These are phyloP conservation scores for Coptodon bakossiorum DNA, from an alignment of 2,113 vertebrate species.

Conservation along the genomic window DNA sequence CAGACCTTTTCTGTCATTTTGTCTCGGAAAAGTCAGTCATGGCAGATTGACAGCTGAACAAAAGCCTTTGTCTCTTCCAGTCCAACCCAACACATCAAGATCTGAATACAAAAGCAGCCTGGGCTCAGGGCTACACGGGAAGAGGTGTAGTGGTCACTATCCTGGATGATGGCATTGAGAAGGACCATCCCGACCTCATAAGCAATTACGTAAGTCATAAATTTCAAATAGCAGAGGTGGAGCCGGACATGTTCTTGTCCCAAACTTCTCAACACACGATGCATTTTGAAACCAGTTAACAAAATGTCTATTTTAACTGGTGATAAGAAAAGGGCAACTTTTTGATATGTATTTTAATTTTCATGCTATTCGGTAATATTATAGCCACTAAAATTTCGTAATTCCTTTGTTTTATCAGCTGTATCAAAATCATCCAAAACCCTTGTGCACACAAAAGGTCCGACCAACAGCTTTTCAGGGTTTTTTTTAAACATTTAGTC, in stretches of 20 bases:
- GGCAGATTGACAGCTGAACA: slow-evolving; percentile 15
- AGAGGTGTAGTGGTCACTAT: slow-evolving; percentile 92
- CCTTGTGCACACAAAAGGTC: background rate
- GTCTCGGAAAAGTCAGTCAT: background rate
- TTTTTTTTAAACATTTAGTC: background rate
- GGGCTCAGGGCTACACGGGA: slow-evolving; percentile 91
- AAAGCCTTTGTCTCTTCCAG: slow-evolving; percentile 46
- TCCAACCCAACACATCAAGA: slow-evolving; percentile 65
- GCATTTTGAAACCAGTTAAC: background rate
- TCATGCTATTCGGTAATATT: background rate
- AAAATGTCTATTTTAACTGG: background rate
- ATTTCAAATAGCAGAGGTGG: background rate
- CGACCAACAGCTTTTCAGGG: rapidly evolving
- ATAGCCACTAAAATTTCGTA: background rate
- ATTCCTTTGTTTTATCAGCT: background rate
- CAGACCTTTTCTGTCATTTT: background rate
- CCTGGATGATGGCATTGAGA: slow-evolving; percentile 95
- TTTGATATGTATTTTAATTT: background rate
- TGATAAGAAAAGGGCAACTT: background rate
- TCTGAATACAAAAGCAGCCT: slow-evolving; percentile 88
- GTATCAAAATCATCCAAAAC: background rate
- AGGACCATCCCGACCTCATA: slow-evolving; percentile 91
- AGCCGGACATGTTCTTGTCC: background rate
- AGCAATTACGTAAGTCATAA: slow-evolving; percentile 87
- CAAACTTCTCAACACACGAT: background rate